Base-by-base conservation (phyloP, 2,888 invertebrate species). In the Selenia dentaria region DNA sequence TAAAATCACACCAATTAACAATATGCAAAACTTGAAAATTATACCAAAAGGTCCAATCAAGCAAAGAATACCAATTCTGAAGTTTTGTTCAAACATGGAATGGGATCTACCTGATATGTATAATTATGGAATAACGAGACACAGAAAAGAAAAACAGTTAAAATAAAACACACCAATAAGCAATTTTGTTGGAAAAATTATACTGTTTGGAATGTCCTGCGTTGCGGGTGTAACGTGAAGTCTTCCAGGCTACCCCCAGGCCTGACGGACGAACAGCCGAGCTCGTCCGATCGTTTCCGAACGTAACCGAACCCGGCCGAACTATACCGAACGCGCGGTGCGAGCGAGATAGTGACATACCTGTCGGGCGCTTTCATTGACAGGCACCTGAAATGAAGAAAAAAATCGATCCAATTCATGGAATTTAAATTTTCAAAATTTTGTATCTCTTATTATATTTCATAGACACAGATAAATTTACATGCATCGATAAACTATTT, bases 291-390 rank as follows among this genome's bases (percentile, higher is more conserved):
- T 76, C 83, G 78, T 75, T 74, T 73, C 76, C 83, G 83, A 83
- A 83, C 82, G 83, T 67, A 74, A 83, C 83, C 83, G 82, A 85
- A 82, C 76, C 72, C 81, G 81, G 83, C 79, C 83, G 83, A 86
- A 81, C 80, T 85, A 79, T 80, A 88, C 77, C 78, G 82, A 86
- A 82, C 77, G 84, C 80, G 79, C 73, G 73, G 72, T 67, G 78
- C 77, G 78, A 81, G 72, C 77, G 80, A 83, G 74, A 75, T 84
- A 86, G 86, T 77, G 83, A 90, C 90, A 93, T 93, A 93, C 93
- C 93, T 93, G 92, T 93, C 93, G 90, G 93, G 93, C 92, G 93
- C 93, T 92, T 93, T 93, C 92, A 93, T 93, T 92, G 93, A 93
- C 93, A 93, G 93, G 92, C 93, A 93, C 93, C 93, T 93, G 93